Evolutionary conservation across 2,888 invertebrate species (phyloP).

Genomic region (Tanytarsus gracilentus): DNA sequence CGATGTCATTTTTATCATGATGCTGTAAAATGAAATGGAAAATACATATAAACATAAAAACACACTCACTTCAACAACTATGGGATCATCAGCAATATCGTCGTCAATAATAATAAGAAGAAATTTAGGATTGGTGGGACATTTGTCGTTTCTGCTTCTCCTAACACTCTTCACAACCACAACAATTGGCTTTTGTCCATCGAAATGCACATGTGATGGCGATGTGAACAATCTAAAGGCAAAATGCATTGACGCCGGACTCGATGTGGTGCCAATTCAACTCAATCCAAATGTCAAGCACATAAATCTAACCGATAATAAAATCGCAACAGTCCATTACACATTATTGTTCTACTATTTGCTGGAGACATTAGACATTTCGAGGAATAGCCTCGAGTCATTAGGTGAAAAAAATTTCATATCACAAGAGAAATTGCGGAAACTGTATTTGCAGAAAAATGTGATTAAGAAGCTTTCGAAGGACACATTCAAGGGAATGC

Average conservation of each 20-base stretch:
- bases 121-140: too few relatives aligned
- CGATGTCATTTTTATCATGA: too few relatives aligned
- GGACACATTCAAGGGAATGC: slow-evolving; percentile 66
- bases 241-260: slow-evolving; percentile 65
- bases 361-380: slow-evolving; percentile 70
- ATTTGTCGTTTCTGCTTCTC: too few relatives aligned
- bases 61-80: too few relatives aligned
- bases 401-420: slow-evolving; percentile 77
- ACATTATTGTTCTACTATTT: slow-evolving; percentile 72
- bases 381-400: slow-evolving; percentile 68
- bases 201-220: slow-evolving; percentile 71
- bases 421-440: slow-evolving; percentile 61
- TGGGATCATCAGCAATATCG: too few relatives aligned
- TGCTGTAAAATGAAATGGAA: too few relatives aligned
- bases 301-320: slow-evolving; percentile 76
- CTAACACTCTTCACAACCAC: neutral
- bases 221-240: slow-evolving; percentile 61
- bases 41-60: too few relatives aligned
- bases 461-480: slow-evolving; percentile 60
- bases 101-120: too few relatives aligned
- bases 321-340: slow-evolving; percentile 67
- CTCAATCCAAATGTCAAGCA: slow-evolving; percentile 77
- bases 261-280: slow-evolving; percentile 81
- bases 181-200: slow-evolving; percentile 62
- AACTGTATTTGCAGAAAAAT: slow-evolving; percentile 70